Base-by-base conservation (phyloP, 2,888 invertebrate species). In the Pseudococcus jackbeardsleyi region DNA sequence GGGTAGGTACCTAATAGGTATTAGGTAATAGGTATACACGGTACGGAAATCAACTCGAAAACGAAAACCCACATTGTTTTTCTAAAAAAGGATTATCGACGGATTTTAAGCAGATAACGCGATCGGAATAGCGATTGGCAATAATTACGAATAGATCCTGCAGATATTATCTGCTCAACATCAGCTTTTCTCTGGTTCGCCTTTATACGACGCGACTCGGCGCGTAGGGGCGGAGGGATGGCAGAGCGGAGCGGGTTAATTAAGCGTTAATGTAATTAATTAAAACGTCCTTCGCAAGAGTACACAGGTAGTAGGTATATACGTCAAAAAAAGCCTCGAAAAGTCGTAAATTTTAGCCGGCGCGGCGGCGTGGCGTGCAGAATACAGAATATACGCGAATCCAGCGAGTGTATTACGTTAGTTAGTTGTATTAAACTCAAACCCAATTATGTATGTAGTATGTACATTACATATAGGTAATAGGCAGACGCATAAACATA, bases 311-410 rank as follows among this genome's bases (percentile, higher is more conserved):
- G 26, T 33, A 33, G 26, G 26, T 33, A 33, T 33, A 7, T 59
- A 19, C 59, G 59, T 59, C 59, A 59, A 59, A 59, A 59, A 59
- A 59, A 59, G n/a, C 19, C 59, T 59, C 59, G 59, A 59, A 59
- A 59, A 59, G 59, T 59, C 59, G 59, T 59, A 59, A 59, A 59
- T 59, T 59, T 59, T 19, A 33, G 26, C 26, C 26, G 26, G 26
- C 26, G 26, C 26, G 3, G 1, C n/a, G 59, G 19, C 19, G 59
- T 59, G 19, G 59, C 59, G 59, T 59, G 59, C 59, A 59, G 59
- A n/a, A 59, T 19, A 5, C 59, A 59, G 9, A 59, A 0, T 7
- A 1, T 59, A 59, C 59, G 0, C 26, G 26, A 59, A n/a, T 19
- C 19, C n/a, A 19, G 11, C 59, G 12, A 54, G 54, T 17, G 54